Conservation (phyloP, 2,797 vertebrate genomes). For the Chiloscyllium punctatum region DNA sequence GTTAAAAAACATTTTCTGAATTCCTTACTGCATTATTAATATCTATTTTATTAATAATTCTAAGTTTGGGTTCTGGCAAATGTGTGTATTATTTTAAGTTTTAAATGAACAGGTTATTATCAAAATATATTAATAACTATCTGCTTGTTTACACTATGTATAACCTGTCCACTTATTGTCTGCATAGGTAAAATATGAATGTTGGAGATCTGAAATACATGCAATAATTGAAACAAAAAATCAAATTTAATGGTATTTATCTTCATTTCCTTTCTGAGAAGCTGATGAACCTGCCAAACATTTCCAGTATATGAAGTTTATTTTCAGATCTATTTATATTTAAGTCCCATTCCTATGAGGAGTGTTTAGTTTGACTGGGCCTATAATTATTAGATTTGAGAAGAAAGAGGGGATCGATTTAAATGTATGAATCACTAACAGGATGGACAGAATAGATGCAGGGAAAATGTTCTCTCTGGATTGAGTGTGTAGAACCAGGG, state of each 20-base stretch:
- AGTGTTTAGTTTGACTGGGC: no score
- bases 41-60: neutral
- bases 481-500: no score
- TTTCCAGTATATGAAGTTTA: neutral
- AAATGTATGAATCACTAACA: no score
- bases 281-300: neutral
- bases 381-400: no score
- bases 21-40: neutral
- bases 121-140: neutral
- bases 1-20: neutral
- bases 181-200: neutral
- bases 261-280: neutral
- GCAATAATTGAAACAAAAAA: neutral
- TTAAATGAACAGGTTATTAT: neutral
- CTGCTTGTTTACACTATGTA: neutral
- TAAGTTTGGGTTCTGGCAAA: neutral
- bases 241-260: neutral
- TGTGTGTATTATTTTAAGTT: neutral
- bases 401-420: no score
- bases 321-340: neutral
- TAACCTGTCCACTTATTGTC: neutral
- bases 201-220: neutral
- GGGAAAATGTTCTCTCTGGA: no score
- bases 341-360: neutral
- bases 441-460: no score